Conservation (phyloP, 35 echinoderm and acorn worm species). For the Lytechinus variegatus region DNA sequence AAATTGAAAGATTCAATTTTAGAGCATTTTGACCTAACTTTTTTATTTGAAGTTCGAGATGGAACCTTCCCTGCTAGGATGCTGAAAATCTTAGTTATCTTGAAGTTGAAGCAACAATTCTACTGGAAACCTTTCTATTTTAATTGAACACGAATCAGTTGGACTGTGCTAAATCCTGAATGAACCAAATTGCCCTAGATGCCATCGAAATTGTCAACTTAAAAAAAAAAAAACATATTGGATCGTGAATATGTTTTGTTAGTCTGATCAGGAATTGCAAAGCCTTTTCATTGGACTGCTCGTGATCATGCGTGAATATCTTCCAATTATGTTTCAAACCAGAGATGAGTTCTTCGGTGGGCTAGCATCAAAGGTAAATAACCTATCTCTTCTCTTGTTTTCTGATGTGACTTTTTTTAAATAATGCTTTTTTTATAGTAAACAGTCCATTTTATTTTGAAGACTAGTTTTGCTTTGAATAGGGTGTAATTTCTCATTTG, state of each 20-base stretch:
- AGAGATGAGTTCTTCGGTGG: constrained; percentile 25
- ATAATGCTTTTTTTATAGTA: too few relatives aligned
- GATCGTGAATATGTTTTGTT: neutral
- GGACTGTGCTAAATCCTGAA: neutral
- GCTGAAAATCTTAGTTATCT: neutral
- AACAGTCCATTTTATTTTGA: too few relatives aligned
- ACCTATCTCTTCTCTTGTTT: neutral
- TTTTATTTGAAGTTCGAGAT: neutral
- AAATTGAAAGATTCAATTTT: neutral
- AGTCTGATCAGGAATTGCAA: neutral
- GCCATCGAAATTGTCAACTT: neutral
- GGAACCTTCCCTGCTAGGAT: neutral
- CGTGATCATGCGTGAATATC: neutral
- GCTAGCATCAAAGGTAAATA: neutral
- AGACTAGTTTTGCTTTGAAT: neutral
- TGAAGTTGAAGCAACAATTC: neutral
- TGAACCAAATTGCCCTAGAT: neutral
- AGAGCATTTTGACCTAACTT: neutral
- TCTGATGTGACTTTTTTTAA: neutral
- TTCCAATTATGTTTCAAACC: neutral
- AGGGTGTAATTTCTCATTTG: neutral
- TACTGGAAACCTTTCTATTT: neutral
- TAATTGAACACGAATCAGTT: too few relatives aligned
- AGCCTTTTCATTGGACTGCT: neutral
- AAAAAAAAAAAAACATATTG: neutral